Conservation (phyloP, 1,140 invertebrate genomes). For the Drosophila ambigua region DNA sequence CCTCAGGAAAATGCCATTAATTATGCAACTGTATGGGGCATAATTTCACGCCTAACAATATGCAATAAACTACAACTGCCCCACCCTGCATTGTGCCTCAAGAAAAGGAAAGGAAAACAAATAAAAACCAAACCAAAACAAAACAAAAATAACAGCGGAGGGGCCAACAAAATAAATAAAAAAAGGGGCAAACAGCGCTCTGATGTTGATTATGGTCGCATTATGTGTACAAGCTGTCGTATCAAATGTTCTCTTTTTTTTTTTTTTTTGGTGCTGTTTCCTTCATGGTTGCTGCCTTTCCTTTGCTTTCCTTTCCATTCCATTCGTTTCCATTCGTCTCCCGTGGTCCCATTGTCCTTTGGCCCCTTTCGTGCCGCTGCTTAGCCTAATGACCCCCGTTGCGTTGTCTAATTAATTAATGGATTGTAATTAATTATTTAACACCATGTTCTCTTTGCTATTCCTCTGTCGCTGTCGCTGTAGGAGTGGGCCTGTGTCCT, state of each 20-base stretch:
- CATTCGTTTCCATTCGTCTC: neutral
- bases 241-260: constrained; percentile 45
- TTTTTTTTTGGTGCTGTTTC: constrained; percentile 5
- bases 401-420: constrained; percentile 79
- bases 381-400: constrained; percentile 72
- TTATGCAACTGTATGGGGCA: constrained; percentile 60
- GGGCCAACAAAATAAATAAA: neutral
- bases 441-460: constrained; percentile 58
- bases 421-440: constrained; percentile 83
- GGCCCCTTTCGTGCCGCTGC: constrained; percentile 50
- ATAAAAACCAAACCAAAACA: constrained; percentile 4
- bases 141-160: neutral
- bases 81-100: constrained; percentile 6
- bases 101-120: constrained; percentile 23
- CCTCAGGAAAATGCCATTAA: constrained; percentile 47
- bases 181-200: constrained; percentile 14
- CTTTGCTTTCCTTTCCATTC: constrained; percentile 2
- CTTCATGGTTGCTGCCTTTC: constrained; percentile 15
- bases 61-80: constrained; percentile 58
- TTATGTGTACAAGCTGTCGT: constrained; percentile 76
- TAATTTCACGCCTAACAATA: constrained; percentile 70
- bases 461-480: neutral
- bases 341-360: constrained; percentile 18
- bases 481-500: neutral
- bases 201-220: constrained; percentile 71